These are phyloP conservation scores for Drosophila mayaguana DNA, from an alignment of 2,888 invertebrate genomes.

Conservation along the genomic window DNA sequence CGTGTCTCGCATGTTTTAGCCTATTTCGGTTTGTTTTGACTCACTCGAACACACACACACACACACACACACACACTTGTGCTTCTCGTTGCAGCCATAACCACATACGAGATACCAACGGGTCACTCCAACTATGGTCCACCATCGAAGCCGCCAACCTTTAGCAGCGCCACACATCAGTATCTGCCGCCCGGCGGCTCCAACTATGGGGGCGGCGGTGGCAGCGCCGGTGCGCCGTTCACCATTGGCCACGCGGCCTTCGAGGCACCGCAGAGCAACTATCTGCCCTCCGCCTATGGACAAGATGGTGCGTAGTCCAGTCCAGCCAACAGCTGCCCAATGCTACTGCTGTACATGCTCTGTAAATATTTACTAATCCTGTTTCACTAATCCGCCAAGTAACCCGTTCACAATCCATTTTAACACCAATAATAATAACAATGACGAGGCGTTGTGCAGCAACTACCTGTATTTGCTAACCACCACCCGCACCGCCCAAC, in stretches of 20 bases:
- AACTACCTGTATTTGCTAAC: slow-evolving; percentile 5
- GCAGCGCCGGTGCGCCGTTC: slow-evolving; percentile 81
- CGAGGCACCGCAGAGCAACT: slow-evolving; percentile 83
- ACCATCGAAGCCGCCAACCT: slow-evolving; percentile 83
- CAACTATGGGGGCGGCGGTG: slow-evolving; percentile 63
- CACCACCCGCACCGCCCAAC: neutral
- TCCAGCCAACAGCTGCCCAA: neutral
- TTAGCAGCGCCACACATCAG: slow-evolving; percentile 82
- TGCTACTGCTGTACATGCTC: slow-evolving; percentile 5
- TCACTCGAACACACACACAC: slow-evolving; percentile 5
- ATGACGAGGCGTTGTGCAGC: slow-evolving; percentile 31
- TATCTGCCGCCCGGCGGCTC: slow-evolving; percentile 82
- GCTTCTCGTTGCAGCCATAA: slow-evolving; percentile 77
- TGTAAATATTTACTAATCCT: slow-evolving; percentile 40
- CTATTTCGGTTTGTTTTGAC: slow-evolving; percentile 51
- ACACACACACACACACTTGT: slow-evolving; percentile 6
- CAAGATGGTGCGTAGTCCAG: slow-evolving; percentile 83
- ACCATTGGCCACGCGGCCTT: slow-evolving; percentile 83
- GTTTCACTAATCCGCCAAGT: slow-evolving; percentile 17
- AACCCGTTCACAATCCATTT: slow-evolving; percentile 22
- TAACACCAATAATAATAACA: slow-evolving; percentile 35
- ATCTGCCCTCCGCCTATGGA: slow-evolving; percentile 83
- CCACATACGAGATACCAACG: slow-evolving; percentile 83
- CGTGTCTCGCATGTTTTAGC: slow-evolving; percentile 48
- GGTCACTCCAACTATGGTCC: slow-evolving; percentile 84